Conservation (phyloP, 1,140 invertebrate species). For the Samia ricini region DNA sequence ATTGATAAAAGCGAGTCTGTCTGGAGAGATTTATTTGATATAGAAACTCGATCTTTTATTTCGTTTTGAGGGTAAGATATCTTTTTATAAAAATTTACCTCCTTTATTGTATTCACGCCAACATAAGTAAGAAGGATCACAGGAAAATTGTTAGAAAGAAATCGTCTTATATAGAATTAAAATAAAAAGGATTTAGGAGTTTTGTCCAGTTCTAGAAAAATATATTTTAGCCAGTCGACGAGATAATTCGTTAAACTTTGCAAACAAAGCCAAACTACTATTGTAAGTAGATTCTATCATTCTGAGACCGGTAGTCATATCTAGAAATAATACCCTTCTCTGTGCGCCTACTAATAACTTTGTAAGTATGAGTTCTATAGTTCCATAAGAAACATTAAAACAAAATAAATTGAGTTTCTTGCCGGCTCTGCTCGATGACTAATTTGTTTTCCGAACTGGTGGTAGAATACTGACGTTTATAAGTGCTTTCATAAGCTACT, state of each 20-base stretch:
- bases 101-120: slow-evolving; percentile 5
- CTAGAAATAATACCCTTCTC: no score
- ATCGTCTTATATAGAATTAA: background rate
- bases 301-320: no score
- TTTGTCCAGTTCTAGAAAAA: background rate
- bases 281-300: no score
- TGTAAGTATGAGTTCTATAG: no score
- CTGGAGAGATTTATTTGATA: slow-evolving; percentile 31
- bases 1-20: slow-evolving; percentile 22
- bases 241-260: background rate
- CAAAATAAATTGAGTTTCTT: no score
- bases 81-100: slow-evolving; percentile 1
- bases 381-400: no score
- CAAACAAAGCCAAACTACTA: no score
- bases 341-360: no score
- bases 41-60: slow-evolving; percentile 9
- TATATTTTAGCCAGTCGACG: background rate
- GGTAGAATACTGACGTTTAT: no score
- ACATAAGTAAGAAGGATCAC: background rate
- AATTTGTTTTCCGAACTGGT: no score
- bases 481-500: no score
- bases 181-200: background rate
- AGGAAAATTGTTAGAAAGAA: background rate
- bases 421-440: no score
- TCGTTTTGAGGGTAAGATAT: background rate